Evolutionary conservation across 2,888 invertebrate species (phyloP), one percentile per base, ranked within the genome.

Genomic region (Eulithis testata): DNA sequence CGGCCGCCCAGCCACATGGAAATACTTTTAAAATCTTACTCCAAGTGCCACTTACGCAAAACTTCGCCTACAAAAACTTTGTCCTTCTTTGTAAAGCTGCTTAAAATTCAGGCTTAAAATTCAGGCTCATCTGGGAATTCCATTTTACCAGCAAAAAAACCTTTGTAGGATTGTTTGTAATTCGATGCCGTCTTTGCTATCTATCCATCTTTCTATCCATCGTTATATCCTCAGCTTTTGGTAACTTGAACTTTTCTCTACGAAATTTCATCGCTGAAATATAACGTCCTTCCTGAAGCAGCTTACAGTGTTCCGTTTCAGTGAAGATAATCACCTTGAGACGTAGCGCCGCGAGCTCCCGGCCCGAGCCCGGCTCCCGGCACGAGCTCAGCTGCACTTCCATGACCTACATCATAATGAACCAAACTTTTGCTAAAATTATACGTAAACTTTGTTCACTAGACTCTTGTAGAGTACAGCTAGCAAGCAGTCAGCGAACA

Each of bases 21-120:
- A 50, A 40, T 49, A 57, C 37, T 57, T 57, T 54, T 49, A 36
- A 53, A 60, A 45, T 37, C 53, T 53, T 37, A 53, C 37, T 53
- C 60, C 45, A 45, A 53, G n/a, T n/a, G 53, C 45, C 11, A 47
- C 60, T 37, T n/a, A 21, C 8, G 37, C 36, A 7, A 45, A 53
- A 53, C 53, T 53, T 60, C 54, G 8, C 1, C 51, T 21, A n/a
- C 21, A 54, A 37, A 60, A 37, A 60, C 47, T 53, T 27, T 11
- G 49, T 11, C 21, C 21, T 40, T 49, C 49, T 27, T 49, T 58
- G 50, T 9, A 21, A 40, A 50, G 53, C 53, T 53, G 9, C 52
- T 52, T 47, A 50, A 45, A 58, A 49, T 50, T 58, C n/a, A 50
- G 49, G 37, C 21, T 45, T 47, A 50, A 45, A 58, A 49, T 50